Percentiles rank a stretch among this genome's conserved stretches.
Conservation (phyloP, 2,113 vertebrate genomes). For the Rousettus leschenaultii region DNA sequence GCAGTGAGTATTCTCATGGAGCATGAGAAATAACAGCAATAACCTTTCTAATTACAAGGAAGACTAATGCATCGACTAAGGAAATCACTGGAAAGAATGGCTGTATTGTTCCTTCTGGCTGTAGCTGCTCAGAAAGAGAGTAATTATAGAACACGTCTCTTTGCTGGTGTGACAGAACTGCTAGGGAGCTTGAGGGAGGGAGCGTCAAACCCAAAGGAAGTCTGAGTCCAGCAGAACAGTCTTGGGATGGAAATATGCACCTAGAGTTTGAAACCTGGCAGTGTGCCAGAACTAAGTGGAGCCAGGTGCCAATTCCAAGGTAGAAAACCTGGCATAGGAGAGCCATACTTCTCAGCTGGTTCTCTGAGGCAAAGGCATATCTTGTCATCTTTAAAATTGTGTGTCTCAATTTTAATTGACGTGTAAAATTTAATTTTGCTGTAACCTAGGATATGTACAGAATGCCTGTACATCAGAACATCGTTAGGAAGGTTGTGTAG, state of each 20-base stretch:
- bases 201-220: neutral
- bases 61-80: neutral
- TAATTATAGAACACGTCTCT: neutral
- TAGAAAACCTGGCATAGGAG: neutral
- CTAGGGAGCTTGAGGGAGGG: neutral
- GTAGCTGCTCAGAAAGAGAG: neutral
- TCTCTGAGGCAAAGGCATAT: neutral
- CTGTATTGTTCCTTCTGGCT: neutral
- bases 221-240: neutral
- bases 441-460: neutral
- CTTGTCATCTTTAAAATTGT: neutral
- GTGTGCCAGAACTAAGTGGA: neutral
- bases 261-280: neutral
- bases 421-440: neutral
- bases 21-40: constrained; percentile 38
- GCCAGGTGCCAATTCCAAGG: neutral
- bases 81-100: constrained; percentile 31
- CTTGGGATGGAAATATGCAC: neutral
- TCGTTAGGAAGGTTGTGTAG: neutral
- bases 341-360: neutral
- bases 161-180: neutral
- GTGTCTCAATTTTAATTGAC: neutral
- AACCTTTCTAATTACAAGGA: constrained; percentile 60
- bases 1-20: constrained; percentile 22
- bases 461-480: neutral